phyloP scores from a whole-genome alignment of 2,113 vertebrate genomes.

The Barbus barbus region DNA sequence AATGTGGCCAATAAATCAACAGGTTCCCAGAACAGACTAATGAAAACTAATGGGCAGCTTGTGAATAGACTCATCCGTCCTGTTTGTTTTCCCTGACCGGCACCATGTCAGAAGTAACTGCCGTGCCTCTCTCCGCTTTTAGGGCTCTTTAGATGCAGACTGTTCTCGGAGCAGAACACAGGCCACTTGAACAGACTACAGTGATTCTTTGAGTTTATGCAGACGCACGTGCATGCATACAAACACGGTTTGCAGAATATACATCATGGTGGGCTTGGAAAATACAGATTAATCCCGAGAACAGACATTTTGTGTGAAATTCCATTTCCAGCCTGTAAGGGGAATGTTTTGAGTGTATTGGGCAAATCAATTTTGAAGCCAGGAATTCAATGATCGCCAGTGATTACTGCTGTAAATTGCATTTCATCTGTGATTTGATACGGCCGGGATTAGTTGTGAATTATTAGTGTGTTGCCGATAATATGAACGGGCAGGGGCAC shows the following conservation, averaged over 20 bases:
- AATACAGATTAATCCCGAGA: constrained; percentile 25
- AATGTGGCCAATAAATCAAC: constrained; percentile 76
- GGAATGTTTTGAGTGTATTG: constrained; percentile 17
- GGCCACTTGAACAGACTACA: constrained; percentile 7
- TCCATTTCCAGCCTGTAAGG: background rate
- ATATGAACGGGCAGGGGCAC: background rate
- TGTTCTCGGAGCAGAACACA: background rate
- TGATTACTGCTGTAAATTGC: constrained; percentile 40
- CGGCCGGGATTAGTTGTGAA: constrained; percentile 48
- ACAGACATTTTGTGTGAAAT: constrained; percentile 38
- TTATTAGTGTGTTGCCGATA: constrained; percentile 50
- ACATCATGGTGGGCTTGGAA: constrained; percentile 1
- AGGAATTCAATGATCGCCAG: constrained; percentile 25
- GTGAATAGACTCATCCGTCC: constrained; percentile 71
- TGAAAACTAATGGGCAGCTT: constrained; percentile 77
- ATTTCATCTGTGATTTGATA: constrained; percentile 39
- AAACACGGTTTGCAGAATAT: background rate
- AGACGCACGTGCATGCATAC: background rate
- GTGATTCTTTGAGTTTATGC: constrained; percentile 20
- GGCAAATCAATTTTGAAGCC: constrained; percentile 17
- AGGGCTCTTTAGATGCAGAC: constrained; percentile 2
- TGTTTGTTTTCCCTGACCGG: constrained; percentile 63
- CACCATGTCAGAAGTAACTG: constrained; percentile 31
- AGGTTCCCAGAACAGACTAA: constrained; percentile 69
- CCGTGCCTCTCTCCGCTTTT: background rate